Percentiles rank a stretch among this genome's conserved stretches.
phyloP scores from a whole-genome alignment of 2,113 vertebrate species.

The Saguinus imperator region DNA sequence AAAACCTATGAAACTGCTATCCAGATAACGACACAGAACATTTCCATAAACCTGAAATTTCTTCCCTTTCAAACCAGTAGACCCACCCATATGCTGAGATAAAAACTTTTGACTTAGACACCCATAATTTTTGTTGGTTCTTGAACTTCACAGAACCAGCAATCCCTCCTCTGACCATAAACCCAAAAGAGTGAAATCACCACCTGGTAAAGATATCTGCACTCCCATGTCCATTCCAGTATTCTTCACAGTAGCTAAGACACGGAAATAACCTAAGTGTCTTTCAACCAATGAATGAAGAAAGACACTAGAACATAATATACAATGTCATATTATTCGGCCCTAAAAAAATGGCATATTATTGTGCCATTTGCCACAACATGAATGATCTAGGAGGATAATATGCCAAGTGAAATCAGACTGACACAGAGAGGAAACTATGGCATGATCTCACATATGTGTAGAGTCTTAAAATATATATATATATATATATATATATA shows the following conservation, averaged over 20 bases:
- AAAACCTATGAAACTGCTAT: neutral
- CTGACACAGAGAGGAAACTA: neutral
- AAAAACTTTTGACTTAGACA: neutral
- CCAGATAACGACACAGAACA: neutral
- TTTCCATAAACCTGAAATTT: neutral
- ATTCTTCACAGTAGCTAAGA: neutral
- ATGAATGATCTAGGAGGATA: neutral
- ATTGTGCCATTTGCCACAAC: neutral
- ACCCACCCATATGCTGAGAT: neutral
- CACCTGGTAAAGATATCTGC: neutral
- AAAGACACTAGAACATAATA: neutral
- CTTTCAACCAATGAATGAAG: neutral
- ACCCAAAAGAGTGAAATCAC: neutral
- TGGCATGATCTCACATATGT: neutral
- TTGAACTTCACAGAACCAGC: neutral
- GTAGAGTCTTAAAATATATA: neutral
- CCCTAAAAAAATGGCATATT: neutral
- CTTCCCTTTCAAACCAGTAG: neutral
- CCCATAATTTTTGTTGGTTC: neutral
- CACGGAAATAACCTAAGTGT: neutral
- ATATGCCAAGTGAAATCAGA: neutral
- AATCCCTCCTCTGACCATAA: neutral
- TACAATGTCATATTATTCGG: neutral
- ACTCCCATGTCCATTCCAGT: neutral
- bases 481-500: neutral